Conservation (phyloP, 2,113 vertebrate genomes). For the Taurulus bubalis region DNA sequence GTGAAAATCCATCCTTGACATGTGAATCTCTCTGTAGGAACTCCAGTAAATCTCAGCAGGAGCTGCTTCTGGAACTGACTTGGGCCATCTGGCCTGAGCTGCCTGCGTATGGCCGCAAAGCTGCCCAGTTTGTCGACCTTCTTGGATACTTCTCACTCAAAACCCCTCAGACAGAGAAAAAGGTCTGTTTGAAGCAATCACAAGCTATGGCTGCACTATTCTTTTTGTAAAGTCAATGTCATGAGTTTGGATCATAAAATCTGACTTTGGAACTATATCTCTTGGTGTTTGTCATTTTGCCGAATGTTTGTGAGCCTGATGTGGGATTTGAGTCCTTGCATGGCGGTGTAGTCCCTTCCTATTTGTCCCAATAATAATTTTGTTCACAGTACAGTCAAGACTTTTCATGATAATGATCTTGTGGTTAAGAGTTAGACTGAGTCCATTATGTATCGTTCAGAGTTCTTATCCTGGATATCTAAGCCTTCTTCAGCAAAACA, state of each 20-base stretch:
- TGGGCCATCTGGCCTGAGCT: slow-evolving; percentile 99
- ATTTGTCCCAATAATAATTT: not conserved
- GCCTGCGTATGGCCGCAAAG: slow-evolving; percentile 96
- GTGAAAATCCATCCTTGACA: not conserved
- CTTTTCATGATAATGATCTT: not conserved
- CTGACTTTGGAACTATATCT: no score
- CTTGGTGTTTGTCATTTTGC: not conserved
- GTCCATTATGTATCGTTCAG: not conserved
- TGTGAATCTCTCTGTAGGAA: slow-evolving; percentile 82
- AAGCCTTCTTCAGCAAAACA: slow-evolving; percentile 8
- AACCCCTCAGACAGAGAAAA: slow-evolving; percentile 98
- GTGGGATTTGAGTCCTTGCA: not conserved
- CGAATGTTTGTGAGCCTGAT: not conserved
- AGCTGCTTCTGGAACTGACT: slow-evolving; percentile 94
- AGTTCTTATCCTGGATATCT: not conserved
- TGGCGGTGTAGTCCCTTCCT: not conserved
- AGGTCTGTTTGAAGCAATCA: slow-evolving; percentile 80
- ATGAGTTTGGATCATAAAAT: not conserved
- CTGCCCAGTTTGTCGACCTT: slow-evolving; percentile 97
- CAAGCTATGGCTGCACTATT: rapidly evolving
- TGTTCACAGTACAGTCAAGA: not conserved
- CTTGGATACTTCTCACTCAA: slow-evolving; percentile 98
- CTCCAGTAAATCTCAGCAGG: slow-evolving; percentile 96
- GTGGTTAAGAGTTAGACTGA: not conserved
- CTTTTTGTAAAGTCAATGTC: not conserved